Conservation (phyloP, 2,797 vertebrate genomes). For the Chaunax sp. region DNA sequence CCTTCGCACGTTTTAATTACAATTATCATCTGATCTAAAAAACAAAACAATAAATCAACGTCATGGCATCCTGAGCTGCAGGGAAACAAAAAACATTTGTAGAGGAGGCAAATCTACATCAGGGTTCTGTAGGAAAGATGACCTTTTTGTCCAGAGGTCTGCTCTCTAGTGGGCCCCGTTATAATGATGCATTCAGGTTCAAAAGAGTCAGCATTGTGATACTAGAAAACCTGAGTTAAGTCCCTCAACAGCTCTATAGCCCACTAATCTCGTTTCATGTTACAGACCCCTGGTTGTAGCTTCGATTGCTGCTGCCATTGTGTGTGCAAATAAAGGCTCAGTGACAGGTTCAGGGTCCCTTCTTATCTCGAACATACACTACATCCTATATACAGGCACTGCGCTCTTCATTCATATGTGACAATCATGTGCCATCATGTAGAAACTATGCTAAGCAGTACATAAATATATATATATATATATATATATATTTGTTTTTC, state of each 20-base stretch:
- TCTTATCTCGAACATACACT: background rate
- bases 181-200: too few species aligned
- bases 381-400: background rate
- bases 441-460: conserved; percentile 18
- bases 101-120: too few species aligned
- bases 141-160: too few species aligned
- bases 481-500: background rate
- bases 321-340: conserved; percentile 19
- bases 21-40: too few species aligned
- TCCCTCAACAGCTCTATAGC: background rate
- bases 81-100: too few species aligned
- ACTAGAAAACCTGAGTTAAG: background rate
- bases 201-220: background rate
- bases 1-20: too few species aligned
- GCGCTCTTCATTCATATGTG: background rate
- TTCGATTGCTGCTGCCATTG: background rate
- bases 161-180: too few species aligned
- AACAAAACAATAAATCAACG: too few species aligned
- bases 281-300: conserved; percentile 5
- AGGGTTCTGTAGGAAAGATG: too few species aligned
- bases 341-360: background rate
- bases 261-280: background rate
- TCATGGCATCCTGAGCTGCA: too few species aligned
- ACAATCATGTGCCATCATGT: conserved; percentile 27
- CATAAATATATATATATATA: background rate